Evolutionary conservation across 2,888 invertebrate genomes (phyloP).

Genomic region (Anticlea derivata): DNA sequence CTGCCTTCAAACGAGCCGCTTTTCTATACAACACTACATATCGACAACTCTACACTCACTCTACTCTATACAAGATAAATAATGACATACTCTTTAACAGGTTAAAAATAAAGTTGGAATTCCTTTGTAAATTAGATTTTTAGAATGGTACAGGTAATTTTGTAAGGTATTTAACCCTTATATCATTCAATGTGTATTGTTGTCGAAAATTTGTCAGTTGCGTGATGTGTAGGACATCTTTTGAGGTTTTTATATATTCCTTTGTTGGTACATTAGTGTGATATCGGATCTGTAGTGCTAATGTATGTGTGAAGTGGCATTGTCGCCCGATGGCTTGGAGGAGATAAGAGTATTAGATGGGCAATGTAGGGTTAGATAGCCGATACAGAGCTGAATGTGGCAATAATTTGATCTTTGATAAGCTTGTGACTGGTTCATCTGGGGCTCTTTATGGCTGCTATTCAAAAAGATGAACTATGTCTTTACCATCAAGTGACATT

Average conservation of each 20-base stretch:
- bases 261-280: slow-evolving; percentile 66
- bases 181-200: slow-evolving; percentile 67
- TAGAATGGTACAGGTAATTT: slow-evolving; percentile 32
- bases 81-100: slow-evolving; percentile 17
- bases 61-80: slow-evolving; percentile 30
- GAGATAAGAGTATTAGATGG: slow-evolving; percentile 18
- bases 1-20: slow-evolving; percentile 76
- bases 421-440: slow-evolving; percentile 1
- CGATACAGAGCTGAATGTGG: slow-evolving; percentile 8
- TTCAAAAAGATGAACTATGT: too few species aligned
- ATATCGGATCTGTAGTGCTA: slow-evolving; percentile 62
- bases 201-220: slow-evolving; percentile 80
- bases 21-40: slow-evolving; percentile 70
- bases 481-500: too few species aligned
- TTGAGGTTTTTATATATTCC: slow-evolving; percentile 47
- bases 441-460: background rate
- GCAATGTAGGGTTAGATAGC: slow-evolving; percentile 15
- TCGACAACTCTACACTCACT: slow-evolving; percentile 53
- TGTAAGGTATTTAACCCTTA: slow-evolving; percentile 72
- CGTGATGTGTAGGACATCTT: slow-evolving; percentile 64
- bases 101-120: slow-evolving; percentile 37
- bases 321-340: slow-evolving; percentile 35
- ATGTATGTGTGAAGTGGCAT: slow-evolving; percentile 53
- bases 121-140: slow-evolving; percentile 18
- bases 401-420: slow-evolving; percentile 17